Conservation (phyloP, 35 echinoderm and acorn worm species). For the Apostichopus parvimensis region DNA sequence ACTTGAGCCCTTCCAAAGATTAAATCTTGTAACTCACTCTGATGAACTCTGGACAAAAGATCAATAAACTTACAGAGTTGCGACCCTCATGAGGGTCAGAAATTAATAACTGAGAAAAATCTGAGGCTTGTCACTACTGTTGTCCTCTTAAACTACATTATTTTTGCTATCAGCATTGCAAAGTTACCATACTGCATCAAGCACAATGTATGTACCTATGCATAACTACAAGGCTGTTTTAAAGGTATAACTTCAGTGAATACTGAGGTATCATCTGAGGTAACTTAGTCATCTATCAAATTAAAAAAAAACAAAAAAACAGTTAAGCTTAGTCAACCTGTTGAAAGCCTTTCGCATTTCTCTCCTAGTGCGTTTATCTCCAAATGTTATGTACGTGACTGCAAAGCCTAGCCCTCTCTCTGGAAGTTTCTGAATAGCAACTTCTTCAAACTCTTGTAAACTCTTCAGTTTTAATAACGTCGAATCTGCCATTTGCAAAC, state of each 20-base stretch:
- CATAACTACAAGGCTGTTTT: background rate
- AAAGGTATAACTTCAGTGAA: background rate
- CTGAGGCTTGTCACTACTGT: no score
- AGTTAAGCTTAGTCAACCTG: background rate
- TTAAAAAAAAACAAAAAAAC: background rate
- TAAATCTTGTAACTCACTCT: no score
- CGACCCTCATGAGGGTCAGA: no score
- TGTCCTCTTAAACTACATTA: no score
- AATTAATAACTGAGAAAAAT: no score
- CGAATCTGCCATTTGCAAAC: no score
- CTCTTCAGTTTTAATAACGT: background rate
- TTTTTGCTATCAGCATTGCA: no score
- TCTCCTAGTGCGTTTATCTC: background rate
- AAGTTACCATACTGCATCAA: background rate
- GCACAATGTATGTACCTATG: background rate
- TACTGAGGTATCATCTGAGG: background rate
- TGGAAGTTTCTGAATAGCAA: background rate
- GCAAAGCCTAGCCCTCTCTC: background rate
- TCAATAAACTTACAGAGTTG: no score
- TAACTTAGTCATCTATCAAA: no score
- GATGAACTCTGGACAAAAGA: no score
- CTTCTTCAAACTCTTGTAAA: background rate
- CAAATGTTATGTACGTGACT: background rate
- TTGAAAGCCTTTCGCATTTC: background rate
- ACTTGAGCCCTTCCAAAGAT: no score